Conservation (phyloP, 2,113 vertebrate species). For the Neomonachus schauinslandi region DNA sequence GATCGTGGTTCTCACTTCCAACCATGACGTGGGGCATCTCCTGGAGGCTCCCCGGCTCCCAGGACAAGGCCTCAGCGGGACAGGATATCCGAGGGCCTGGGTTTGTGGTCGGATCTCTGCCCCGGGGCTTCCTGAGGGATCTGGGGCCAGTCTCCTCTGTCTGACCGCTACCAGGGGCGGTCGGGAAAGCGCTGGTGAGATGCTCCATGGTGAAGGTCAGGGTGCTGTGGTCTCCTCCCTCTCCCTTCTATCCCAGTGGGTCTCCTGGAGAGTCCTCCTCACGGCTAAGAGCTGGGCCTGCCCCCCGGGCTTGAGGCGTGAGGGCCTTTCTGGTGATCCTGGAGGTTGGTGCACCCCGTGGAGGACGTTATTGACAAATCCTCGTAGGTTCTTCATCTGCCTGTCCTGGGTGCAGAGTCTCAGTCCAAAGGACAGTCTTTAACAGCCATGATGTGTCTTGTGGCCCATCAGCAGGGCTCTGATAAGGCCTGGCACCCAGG, state of each 20-base stretch:
- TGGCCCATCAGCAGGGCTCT: no score
- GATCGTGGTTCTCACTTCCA: rapidly evolving
- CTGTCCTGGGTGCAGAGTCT: not conserved
- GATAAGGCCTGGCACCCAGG: not conserved
- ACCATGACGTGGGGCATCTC: rapidly evolving
- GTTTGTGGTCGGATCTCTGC: not conserved
- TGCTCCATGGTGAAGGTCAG: rapidly evolving
- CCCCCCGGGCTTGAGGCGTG: rapidly evolving
- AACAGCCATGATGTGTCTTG: not conserved
- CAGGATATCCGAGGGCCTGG: rapidly evolving
- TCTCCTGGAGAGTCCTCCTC: rapidly evolving
- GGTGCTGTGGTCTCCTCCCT: rapidly evolving
- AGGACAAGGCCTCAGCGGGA: not conserved
- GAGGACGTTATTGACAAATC: rapidly evolving
- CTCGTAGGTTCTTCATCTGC: rapidly evolving
- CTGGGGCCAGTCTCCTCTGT: rapidly evolving
- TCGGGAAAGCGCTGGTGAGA: not conserved
- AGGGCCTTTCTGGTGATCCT: not conserved
- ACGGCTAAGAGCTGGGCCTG: not conserved
- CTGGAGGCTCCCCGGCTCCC: not conserved
- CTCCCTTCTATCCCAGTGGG: not conserved
- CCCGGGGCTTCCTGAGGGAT: no score
- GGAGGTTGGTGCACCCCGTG: rapidly evolving
- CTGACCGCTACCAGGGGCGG: not conserved
- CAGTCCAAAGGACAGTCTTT: not conserved